These are phyloP conservation scores for Pinctada fucata DNA, from an alignment of 2,888 invertebrate species.

Conservation along the genomic window DNA sequence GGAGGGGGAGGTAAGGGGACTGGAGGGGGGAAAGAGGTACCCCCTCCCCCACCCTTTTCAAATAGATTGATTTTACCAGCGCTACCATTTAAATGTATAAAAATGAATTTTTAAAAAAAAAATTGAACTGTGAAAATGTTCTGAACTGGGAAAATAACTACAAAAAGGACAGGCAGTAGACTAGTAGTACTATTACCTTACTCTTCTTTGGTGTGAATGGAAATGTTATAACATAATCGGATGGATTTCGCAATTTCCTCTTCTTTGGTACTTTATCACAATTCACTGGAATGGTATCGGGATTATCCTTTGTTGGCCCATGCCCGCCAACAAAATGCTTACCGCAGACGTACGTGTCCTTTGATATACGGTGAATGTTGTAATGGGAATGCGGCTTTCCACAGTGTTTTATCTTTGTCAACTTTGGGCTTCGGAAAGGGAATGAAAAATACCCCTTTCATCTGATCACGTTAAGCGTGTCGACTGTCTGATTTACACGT, in stretches of 20 bases:
- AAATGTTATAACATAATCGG: neutral
- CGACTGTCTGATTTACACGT: conserved; percentile 33
- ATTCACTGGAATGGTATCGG: conserved; percentile 29
- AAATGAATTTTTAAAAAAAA: no score
- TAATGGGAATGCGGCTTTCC: conserved; percentile 22
- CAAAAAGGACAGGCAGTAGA: no score
- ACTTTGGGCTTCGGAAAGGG: conserved; percentile 33
- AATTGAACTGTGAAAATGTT: no score
- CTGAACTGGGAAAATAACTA: no score
- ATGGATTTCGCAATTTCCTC: neutral
- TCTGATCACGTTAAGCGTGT: conserved; percentile 17
- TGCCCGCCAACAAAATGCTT: conserved; percentile 37
- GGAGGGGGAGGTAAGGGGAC: neutral
- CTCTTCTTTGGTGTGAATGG: conserved; percentile 1
- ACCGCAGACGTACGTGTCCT: conserved; percentile 31
- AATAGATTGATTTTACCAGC: no score
- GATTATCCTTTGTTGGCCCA: conserved; percentile 29
- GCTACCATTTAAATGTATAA: no score
- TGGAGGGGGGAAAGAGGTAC: no score
- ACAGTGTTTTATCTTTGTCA: conserved; percentile 19
- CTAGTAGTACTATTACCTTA: neutral
- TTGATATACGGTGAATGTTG: conserved; percentile 14
- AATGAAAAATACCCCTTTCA: conserved; percentile 36
- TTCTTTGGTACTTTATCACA: neutral
- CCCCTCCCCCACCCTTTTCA: no score